Conservation (phyloP, 2,888 invertebrate genomes). For the Itoplectis maculator region DNA sequence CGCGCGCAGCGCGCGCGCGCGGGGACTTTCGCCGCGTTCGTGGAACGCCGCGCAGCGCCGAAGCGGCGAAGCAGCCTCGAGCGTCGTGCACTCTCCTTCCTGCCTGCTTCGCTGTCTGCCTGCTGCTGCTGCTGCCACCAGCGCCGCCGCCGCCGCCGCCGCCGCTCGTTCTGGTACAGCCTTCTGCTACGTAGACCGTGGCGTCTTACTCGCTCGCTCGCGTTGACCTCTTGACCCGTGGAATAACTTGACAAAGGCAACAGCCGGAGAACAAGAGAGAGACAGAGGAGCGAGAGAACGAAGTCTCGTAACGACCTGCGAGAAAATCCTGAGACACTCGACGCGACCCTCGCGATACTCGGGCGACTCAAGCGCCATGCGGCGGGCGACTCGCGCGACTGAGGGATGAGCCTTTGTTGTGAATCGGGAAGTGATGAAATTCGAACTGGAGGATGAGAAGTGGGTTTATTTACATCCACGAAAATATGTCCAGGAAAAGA, state of each 20-base stretch:
- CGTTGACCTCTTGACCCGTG: slow-evolving; percentile 56
- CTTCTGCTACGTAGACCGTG: slow-evolving; percentile 24
- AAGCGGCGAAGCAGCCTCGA: slow-evolving; percentile 29
- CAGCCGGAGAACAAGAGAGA: background rate
- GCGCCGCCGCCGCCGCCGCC: background rate
- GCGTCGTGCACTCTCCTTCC: slow-evolving; percentile 28
- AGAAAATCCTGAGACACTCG: background rate
- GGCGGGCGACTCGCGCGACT: background rate
- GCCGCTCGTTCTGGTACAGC: slow-evolving; percentile 8
- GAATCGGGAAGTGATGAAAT: no score
- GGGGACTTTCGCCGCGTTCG: slow-evolving; percentile 51
- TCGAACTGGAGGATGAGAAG: no score
- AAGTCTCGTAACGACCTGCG: slow-evolving; percentile 16
- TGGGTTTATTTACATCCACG: no score
- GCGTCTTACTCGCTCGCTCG: slow-evolving; percentile 44
- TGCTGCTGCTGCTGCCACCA: background rate
- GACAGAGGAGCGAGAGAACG: background rate
- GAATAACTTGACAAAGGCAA: slow-evolving; percentile 47
- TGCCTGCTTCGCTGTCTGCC: slow-evolving; percentile 18
- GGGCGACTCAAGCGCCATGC: background rate
- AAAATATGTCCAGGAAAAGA: no score
- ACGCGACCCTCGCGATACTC: slow-evolving; percentile 13
- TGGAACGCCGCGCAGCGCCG: slow-evolving; percentile 17
- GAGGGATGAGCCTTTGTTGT: background rate
- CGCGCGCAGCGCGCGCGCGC: no score